Evolutionary conservation across 2,113 vertebrate species (phyloP).

Genomic region (Heterocephalus glaber): DNA sequence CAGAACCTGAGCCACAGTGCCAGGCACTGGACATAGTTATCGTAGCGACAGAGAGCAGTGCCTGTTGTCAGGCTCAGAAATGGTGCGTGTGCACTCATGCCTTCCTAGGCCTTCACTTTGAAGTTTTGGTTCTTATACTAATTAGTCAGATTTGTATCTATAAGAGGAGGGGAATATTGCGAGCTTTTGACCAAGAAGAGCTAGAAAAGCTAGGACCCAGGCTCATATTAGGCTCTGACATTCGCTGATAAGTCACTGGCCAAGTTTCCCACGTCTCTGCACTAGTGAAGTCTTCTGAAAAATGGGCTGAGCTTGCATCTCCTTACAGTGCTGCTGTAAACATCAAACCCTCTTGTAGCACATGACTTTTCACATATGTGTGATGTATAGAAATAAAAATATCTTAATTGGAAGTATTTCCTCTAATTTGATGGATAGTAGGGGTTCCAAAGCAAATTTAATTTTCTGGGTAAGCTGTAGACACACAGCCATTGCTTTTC

Average conservation of each 20-base stretch:
- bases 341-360: background rate
- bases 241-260: background rate
- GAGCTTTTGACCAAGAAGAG: background rate
- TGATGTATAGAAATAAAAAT: background rate
- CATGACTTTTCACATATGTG: background rate
- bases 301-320: too few species aligned
- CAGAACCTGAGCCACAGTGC: rapidly evolving
- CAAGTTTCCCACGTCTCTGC: background rate
- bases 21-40: background rate
- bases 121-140: background rate
- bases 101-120: background rate
- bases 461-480: background rate
- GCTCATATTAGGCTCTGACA: background rate
- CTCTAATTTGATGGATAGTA: background rate
- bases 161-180: background rate
- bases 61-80: background rate
- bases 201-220: rapidly evolving
- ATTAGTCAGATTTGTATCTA: background rate
- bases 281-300: background rate
- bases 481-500: background rate
- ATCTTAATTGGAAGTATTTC: background rate
- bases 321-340: rapidly evolving
- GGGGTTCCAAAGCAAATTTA: background rate
- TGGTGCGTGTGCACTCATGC: background rate
- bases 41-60: too few species aligned